Conservation (phyloP, 2,113 vertebrate genomes). For the Pseudolaguvia tuberculata region DNA sequence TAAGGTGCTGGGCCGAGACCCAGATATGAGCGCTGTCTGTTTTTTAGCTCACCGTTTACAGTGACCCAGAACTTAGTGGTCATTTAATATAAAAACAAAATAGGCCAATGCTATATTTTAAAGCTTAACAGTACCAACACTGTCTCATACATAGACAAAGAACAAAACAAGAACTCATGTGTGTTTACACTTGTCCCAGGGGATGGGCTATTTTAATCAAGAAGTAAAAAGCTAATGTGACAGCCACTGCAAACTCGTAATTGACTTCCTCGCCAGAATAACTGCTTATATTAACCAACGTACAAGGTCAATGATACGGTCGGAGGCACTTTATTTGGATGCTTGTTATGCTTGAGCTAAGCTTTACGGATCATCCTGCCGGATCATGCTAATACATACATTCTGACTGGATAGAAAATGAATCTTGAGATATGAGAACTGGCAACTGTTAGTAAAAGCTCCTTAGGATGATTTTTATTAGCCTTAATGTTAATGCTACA, state of each 20-base stretch:
- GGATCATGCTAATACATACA: slow-evolving; percentile 3
- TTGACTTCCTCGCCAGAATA: slow-evolving; percentile 55
- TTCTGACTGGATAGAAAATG: slow-evolving; percentile 15
- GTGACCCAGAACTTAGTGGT: slow-evolving; percentile 64
- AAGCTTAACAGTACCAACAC: neutral
- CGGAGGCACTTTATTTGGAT: slow-evolving; percentile 42
- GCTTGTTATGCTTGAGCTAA: neutral
- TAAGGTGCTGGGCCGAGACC: slow-evolving; percentile 52
- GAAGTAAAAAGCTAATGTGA: slow-evolving; percentile 62
- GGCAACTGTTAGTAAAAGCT: slow-evolving; percentile 1
- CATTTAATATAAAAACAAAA: slow-evolving; percentile 40
- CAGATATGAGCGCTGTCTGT: slow-evolving; percentile 49
- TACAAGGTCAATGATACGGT: slow-evolving; percentile 58
- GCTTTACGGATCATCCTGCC: neutral
- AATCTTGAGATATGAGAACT: neutral
- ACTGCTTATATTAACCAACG: slow-evolving; percentile 55
- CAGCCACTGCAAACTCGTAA: slow-evolving; percentile 56
- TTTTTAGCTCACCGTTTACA: slow-evolving; percentile 51
- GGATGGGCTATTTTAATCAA: slow-evolving; percentile 48
- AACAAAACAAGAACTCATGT: slow-evolving; percentile 8
- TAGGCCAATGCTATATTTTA: slow-evolving; percentile 4
- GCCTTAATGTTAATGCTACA: no score
- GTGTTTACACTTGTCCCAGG: slow-evolving; percentile 11
- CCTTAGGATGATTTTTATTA: slow-evolving; percentile 9
- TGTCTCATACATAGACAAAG: neutral